phyloP scores from a whole-genome alignment of 2,113 vertebrate species.

The Micronycteris hirsuta region DNA sequence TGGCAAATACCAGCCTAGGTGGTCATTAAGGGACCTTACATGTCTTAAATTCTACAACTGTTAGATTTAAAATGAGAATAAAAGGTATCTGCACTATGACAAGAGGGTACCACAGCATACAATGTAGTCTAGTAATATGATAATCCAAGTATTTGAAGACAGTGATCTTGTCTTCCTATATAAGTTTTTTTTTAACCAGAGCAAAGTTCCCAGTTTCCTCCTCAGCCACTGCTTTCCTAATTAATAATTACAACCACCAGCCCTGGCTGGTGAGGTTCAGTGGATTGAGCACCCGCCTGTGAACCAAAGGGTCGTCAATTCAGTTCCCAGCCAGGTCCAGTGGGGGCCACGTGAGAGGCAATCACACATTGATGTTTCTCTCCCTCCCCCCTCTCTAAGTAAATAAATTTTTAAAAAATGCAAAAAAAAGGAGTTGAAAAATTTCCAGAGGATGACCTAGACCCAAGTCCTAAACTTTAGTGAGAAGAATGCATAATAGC shows the following conservation, averaged over 20 bases:
- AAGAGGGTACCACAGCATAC: neutral
- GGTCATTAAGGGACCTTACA: neutral
- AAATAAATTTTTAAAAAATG: too few relatives aligned
- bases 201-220: neutral
- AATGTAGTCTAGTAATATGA: neutral
- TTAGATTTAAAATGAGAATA: neutral
- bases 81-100: neutral
- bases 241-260: too few relatives aligned
- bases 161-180: neutral
- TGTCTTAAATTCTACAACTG: neutral
- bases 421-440: neutral
- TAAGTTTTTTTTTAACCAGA: neutral
- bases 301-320: too few relatives aligned
- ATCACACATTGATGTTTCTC: too few relatives aligned
- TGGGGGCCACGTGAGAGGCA: too few relatives aligned
- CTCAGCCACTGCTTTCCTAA: neutral
- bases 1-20: neutral
- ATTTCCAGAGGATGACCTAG: neutral
- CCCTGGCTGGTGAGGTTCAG: too few relatives aligned
- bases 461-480: neutral
- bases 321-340: too few relatives aligned
- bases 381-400: too few relatives aligned
- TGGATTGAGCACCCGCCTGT: too few relatives aligned
- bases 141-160: neutral
- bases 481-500: neutral